These are phyloP conservation scores for Machaerirhynchus nigripectus DNA, from an alignment of 2,113 vertebrate species.

Conservation along the genomic window DNA sequence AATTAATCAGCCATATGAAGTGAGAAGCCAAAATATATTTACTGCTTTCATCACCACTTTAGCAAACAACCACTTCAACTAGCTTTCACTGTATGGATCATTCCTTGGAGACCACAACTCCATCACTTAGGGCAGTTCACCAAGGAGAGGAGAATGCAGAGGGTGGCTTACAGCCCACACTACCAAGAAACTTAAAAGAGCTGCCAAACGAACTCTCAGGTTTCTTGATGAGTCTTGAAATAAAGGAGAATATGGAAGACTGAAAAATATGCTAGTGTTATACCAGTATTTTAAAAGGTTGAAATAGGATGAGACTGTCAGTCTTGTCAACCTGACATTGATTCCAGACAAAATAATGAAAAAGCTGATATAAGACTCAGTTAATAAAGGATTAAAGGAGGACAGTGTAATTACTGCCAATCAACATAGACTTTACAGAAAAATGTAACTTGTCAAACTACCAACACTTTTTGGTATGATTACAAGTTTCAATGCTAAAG, in stretches of 20 bases:
- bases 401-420: slow-evolving; percentile 69
- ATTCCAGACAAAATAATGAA: slow-evolving; percentile 69
- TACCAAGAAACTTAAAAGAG: not conserved
- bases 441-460: slow-evolving; percentile 66
- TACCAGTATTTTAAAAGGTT: slow-evolving; percentile 58
- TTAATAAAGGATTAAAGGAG: slow-evolving; percentile 66
- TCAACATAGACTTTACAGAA: slow-evolving; percentile 46
- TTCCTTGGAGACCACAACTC: not conserved
- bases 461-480: slow-evolving; percentile 61
- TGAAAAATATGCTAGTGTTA: slow-evolving; percentile 40
- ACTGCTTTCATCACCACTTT: not conserved
- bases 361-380: slow-evolving; percentile 59
- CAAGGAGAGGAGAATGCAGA: not conserved
- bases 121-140: not conserved
- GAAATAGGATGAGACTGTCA: slow-evolving; percentile 60
- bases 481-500: slow-evolving; percentile 45
- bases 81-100: not conserved
- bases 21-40: not conserved
- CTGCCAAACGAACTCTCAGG: not conserved
- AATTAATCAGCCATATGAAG: not conserved
- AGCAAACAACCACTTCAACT: not conserved
- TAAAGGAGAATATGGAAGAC: not conserved
- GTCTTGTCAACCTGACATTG: slow-evolving; percentile 61
- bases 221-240: slow-evolving; percentile 30
- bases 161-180: not conserved